A percentile compares a stretch with the other conserved stretches of the same genome.
Evolutionary conservation across 2,113 vertebrate genomes (phyloP).

Genomic region (Hystrix brachyura): DNA sequence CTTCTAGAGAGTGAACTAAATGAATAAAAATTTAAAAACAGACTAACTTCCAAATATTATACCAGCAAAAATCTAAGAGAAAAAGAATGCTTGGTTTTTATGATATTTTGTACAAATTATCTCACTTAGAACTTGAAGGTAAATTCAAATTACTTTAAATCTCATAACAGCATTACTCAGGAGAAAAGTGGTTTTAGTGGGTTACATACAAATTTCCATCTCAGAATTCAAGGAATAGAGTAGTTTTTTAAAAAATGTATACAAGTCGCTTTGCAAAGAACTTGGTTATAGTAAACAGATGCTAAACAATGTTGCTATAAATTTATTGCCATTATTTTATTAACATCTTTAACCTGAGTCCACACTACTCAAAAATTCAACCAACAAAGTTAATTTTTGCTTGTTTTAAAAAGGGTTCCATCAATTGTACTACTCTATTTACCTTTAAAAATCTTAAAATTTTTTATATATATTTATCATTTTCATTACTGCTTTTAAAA

Average conservation of each 20-base stretch:
- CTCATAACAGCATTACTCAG: background rate
- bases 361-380: constrained; percentile 4
- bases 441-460: constrained; percentile 32
- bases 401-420: background rate
- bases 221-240: background rate
- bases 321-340: background rate
- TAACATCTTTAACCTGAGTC: background rate
- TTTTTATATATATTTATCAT: background rate
- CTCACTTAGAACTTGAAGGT: background rate
- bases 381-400: background rate
- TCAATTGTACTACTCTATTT: background rate
- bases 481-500: constrained; percentile 7
- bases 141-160: constrained; percentile 18
- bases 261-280: background rate
- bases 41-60: background rate
- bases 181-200: background rate
- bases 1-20: background rate
- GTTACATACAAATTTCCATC: background rate
- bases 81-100: background rate
- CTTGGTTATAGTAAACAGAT: background rate
- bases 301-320: background rate
- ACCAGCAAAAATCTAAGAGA: background rate
- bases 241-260: background rate
- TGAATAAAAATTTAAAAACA: background rate
- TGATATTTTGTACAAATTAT: background rate